Conservation (phyloP, 2,113 vertebrate genomes). For the Gymnobelideus leadbeateri region DNA sequence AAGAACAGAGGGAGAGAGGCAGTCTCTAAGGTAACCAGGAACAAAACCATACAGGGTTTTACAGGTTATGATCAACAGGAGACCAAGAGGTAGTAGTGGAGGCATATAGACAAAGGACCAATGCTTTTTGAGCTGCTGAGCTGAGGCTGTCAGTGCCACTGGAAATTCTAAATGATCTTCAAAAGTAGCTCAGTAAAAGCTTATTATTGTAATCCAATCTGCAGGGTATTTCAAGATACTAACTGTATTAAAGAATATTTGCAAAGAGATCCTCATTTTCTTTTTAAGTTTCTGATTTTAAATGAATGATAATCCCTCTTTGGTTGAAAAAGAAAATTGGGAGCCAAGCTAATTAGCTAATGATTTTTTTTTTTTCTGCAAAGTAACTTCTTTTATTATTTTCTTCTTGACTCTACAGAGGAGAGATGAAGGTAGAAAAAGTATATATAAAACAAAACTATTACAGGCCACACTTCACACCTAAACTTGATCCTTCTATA, state of each 20-base stretch:
- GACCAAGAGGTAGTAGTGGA: neutral
- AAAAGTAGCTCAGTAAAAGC: neutral
- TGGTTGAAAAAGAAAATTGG: conserved; percentile 23
- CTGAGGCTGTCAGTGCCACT: neutral
- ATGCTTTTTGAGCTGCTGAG: neutral
- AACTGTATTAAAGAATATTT: conserved; percentile 41
- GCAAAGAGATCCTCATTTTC: conserved; percentile 29
- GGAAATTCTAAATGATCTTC: conserved; percentile 35
- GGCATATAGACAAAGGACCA: conserved; percentile 10
- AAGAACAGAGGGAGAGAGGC: neutral
- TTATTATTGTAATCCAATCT: neutral
- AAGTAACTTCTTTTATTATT: conserved; percentile 39
- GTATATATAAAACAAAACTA: neutral
- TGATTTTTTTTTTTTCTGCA: conserved; percentile 39
- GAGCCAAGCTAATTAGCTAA: neutral
- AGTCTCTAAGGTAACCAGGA: neutral
- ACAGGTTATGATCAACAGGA: neutral
- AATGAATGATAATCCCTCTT: conserved; percentile 17
- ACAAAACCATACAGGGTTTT: neutral
- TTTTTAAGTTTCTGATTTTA: conserved; percentile 29
- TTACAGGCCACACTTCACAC: conserved; percentile 2
- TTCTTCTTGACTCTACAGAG: neutral
- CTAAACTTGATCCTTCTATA: conserved; percentile 21
- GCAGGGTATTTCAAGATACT: neutral
- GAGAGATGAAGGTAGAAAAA: neutral